Conservation (phyloP, 2,113 vertebrate genomes). For the Cyrtonyx montezumae region DNA sequence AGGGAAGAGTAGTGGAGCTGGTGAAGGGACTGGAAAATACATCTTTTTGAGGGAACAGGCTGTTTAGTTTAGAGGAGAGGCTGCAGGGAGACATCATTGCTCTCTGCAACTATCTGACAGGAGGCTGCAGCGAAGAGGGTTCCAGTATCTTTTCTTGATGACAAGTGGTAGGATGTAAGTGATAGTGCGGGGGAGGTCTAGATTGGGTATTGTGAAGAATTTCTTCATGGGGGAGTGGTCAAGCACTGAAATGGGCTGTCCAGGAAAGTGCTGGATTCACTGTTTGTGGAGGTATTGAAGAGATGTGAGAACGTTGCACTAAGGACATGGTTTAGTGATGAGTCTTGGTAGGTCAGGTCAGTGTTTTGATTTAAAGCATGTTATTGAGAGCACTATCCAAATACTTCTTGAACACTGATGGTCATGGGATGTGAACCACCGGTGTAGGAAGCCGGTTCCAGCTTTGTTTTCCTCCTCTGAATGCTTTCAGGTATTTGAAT, state of each 20-base stretch:
- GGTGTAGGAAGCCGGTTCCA: not conserved
- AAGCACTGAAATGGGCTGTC: not conserved
- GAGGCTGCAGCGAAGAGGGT: not conserved
- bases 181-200: too few species aligned
- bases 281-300: too few species aligned
- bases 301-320: not conserved
- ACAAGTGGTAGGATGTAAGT: not conserved
- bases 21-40: not conserved
- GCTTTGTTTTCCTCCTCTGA: not conserved
- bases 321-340: not conserved
- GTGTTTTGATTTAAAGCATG: not conserved
- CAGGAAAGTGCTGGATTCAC: not conserved
- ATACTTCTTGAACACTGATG: not conserved
- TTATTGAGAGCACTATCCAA: not conserved
- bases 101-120: too few species aligned
- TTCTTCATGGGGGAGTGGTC: not conserved
- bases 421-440: not conserved
- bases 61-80: not conserved
- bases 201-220: not conserved
- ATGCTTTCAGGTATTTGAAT: not conserved
- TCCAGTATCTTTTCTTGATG: not conserved
- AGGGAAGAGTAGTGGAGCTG: not conserved
- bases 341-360: not conserved
- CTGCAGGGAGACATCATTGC: too few species aligned
- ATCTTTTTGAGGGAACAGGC: not conserved